Base-by-base conservation (phyloP, 2,113 vertebrate species). In the Pedetes capensis region DNA sequence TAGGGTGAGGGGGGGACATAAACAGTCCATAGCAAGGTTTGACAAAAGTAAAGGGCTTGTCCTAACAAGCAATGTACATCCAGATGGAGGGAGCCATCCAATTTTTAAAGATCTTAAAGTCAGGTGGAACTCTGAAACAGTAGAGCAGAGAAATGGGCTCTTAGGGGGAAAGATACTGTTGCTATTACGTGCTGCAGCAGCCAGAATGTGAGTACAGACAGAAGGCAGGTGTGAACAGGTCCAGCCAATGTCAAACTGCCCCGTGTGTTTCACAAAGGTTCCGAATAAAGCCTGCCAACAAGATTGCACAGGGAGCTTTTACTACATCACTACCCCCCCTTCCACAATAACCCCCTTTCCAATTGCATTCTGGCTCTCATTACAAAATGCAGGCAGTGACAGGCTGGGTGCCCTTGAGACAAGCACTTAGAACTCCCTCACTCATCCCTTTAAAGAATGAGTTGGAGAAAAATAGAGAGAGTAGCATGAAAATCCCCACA, bases 321-420 rank as follows among this genome's bases (percentile, higher is more conserved):
- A 17, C 42, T 57, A 1, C 42, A 37, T 63, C 32, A 2, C 34
- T 27, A 6, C 7, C 6, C 25, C 20, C 29, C 47, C n/a, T n/a
- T n/a, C n/a, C n/a, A n/a, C n/a, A n/a, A n/a, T n/a, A n/a, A 6
- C 7, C 6, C 25, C 20, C 29, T 42, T 59, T 27, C 78, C 61
- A 6, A 1, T 2, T 37, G 61, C 69, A 42, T 61, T 87, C 72
- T 80, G 74, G 89, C 83, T 96, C 91, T 72, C 61, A 89, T 93
- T 63, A 55, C 39, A 86, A 96, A 96, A 53, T 14, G 22, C 57
- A 68, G 75, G 34, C 74, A 92, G 84, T 94, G 87, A 96, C 87
- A 87, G 72, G 13, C n/a, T 37, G 59, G 9, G 14, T 0, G 6
- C 94, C 59, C 81, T 5, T 0, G 88, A 88, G 95, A 89, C 42